These are phyloP conservation scores for Balaeniceps rex DNA, from an alignment of 2,113 vertebrate genomes.

Conservation along the genomic window DNA sequence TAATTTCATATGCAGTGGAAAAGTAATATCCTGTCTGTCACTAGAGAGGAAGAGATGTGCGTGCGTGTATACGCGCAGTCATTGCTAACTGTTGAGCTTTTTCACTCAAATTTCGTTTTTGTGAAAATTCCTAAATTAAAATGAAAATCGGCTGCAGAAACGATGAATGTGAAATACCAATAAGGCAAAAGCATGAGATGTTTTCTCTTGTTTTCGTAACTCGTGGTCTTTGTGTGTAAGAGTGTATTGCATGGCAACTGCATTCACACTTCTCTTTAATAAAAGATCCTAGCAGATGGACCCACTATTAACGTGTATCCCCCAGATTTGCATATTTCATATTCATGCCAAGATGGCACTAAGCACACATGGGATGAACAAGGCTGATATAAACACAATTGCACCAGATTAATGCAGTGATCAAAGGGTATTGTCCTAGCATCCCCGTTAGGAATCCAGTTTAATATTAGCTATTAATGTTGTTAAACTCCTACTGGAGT, in stretches of 20 bases:
- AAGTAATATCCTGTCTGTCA: conserved; percentile 46
- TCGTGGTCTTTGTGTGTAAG: conserved; percentile 61
- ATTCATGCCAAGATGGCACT: conserved; percentile 57
- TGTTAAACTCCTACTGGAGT: conserved; percentile 18
- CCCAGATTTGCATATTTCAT: conserved; percentile 60
- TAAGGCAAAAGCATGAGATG: conserved; percentile 3
- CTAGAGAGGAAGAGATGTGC: conserved; percentile 26
- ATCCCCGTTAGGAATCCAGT: not conserved
- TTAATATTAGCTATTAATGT: conserved; percentile 35
- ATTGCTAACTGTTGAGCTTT: not conserved
- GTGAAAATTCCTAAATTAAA: not conserved
- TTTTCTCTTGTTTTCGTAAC: conserved; percentile 40
- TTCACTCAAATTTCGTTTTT: not conserved
- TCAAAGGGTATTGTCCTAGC: conserved; percentile 12
- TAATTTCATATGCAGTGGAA: conserved; percentile 43
- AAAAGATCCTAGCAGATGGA: conserved; percentile 74
- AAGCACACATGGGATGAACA: conserved; percentile 14
- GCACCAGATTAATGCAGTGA: conserved; percentile 18
- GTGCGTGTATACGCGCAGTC: not conserved
- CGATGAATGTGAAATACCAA: not conserved
- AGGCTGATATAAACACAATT: conserved; percentile 31
- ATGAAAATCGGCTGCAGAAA: not conserved
- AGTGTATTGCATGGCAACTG: conserved; percentile 76
- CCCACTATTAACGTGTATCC: conserved; percentile 67
- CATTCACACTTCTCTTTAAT: conserved; percentile 72